phyloP scores from a whole-genome alignment of 2,113 vertebrate species.

The Peromyscus maniculatus region DNA sequence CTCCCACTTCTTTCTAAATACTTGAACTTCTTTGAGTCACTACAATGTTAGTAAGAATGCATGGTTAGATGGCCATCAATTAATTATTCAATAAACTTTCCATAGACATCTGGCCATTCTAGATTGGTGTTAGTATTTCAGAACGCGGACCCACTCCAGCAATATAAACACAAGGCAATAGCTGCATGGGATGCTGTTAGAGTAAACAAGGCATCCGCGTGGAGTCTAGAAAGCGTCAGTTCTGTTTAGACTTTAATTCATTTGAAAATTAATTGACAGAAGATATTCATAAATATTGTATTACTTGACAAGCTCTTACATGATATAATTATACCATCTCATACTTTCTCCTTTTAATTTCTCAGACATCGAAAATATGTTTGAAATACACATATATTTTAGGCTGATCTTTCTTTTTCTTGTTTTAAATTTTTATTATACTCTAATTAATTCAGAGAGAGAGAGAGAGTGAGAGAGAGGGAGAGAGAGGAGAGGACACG shows the following conservation, averaged over 20 bases:
- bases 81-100: slow-evolving; percentile 51
- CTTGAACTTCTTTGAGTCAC: slow-evolving; percentile 22
- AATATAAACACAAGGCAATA: background rate
- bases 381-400: slow-evolving; percentile 14
- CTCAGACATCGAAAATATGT: slow-evolving; percentile 16
- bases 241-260: slow-evolving; percentile 51
- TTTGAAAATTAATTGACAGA: slow-evolving; percentile 35
- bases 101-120: background rate
- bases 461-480: background rate
- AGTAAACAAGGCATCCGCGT: background rate
- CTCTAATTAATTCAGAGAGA: background rate
- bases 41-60: slow-evolving; percentile 47
- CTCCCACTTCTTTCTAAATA: slow-evolving; percentile 39
- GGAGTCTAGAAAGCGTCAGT: background rate
- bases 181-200: background rate
- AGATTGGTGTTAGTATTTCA: background rate
- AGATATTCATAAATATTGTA: background rate
- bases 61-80: background rate
- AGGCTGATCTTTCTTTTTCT: background rate
- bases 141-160: background rate
- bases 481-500: background rate
- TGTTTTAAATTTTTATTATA: background rate
- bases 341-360: background rate
- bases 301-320: background rate
- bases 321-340: slow-evolving; percentile 14